A percentile compares a stretch with the other conserved stretches of the same genome.
Conservation (phyloP, 2,888 invertebrate species). For the Omphaloscelis lunosa region DNA sequence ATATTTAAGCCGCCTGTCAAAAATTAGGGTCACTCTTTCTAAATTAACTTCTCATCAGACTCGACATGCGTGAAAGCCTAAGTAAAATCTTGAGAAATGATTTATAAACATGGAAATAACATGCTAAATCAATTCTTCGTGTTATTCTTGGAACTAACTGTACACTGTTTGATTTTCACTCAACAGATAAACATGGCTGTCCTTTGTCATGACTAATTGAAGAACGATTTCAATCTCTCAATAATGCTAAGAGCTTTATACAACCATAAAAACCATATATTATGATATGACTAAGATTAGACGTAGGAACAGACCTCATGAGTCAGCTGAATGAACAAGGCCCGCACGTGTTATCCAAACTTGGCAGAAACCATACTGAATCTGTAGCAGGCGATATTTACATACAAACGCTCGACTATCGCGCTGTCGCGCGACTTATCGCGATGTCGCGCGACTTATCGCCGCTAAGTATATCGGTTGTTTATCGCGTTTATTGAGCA, state of each 20-base stretch:
- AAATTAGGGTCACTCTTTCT: constrained; percentile 61
- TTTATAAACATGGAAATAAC: constrained; percentile 43
- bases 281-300: constrained; percentile 58
- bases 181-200: constrained; percentile 49
- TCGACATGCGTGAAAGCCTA: constrained; percentile 44
- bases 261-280: constrained; percentile 46
- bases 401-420: constrained; percentile 67
- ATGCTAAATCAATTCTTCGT: constrained; percentile 30
- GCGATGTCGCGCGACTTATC: constrained; percentile 62
- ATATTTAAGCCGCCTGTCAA: constrained; percentile 48
- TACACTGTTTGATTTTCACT: constrained; percentile 45
- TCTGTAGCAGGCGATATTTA: constrained; percentile 63
- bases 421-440: constrained; percentile 60
- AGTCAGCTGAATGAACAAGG: constrained; percentile 65
- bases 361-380: constrained; percentile 64
- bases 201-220: constrained; percentile 54
- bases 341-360: constrained; percentile 66
- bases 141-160: constrained; percentile 45
- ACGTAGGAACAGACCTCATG: constrained; percentile 54
- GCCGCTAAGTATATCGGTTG: constrained; percentile 57
- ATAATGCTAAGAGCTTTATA: constrained; percentile 39
- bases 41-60: constrained; percentile 53
- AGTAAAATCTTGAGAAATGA: constrained; percentile 39
- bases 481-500: constrained; percentile 66
- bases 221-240: constrained; percentile 49